Base-by-base conservation (phyloP, 64 coral and sea anemone genomes). In the Anthopleura sola region DNA sequence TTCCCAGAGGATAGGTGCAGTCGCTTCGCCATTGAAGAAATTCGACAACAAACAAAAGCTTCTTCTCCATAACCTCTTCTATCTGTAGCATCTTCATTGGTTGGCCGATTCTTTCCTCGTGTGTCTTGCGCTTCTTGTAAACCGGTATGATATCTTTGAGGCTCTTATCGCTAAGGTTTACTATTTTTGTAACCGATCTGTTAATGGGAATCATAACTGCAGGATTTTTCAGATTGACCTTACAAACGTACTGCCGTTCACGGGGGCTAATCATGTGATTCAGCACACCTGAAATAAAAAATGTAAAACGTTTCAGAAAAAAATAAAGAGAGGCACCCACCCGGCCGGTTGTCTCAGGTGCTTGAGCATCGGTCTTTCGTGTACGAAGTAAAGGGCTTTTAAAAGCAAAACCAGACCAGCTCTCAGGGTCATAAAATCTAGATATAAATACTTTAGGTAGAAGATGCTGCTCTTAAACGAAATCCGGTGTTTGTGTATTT, bases 211-310 rank as follows among this genome's bases (percentile, higher is more conserved):
- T 36, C 95, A 98, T 98, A 21, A 98, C 20, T 49, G 51, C 18
- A 69, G 64, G 86, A 55, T 91, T 94, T 39, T 76, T 88, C 11
- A 53, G 24, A 33, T 94, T 85, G 24, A 78, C 78, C 38, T 78
- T 83, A 28, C 95, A 98, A 51, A 98, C 95, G 85, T 86, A 98
- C 68, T 94, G 95, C 10, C 95, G 86, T 34, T 98, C 95, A 20
- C 75, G 88, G 21, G 92, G 95, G 38, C 69, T 84, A 28, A 98
- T 98, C 26, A 91, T 58, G 74, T 91, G 85, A 16, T 93, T 80
- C 37, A 93, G 54, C 37, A 98, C 86, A 82, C 95, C 95, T 98
- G 50, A 68, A 79, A 79, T 2, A 48, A 1, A 48, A 71, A 71
- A 32, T 15, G 28, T 14, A 71, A 71, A n/a, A 31, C 20, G 29